Base-by-base conservation (phyloP, 1,140 invertebrate genomes). In the Saxidomus purpurata region DNA sequence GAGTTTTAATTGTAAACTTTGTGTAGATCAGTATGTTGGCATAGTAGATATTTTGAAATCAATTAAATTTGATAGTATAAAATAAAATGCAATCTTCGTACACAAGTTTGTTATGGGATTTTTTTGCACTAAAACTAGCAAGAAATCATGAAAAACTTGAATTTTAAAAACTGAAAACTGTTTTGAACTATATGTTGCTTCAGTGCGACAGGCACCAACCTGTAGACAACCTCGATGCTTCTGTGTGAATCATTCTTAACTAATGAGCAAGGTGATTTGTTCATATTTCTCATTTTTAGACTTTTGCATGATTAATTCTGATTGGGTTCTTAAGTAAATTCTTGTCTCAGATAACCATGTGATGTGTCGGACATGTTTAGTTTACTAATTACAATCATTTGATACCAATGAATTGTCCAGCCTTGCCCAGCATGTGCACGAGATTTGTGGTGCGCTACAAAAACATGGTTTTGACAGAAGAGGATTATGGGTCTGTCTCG, bases 361-460 rank as follows among this genome's bases (percentile, higher is more conserved):
- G 49, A 79, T 36, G 47, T 79, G 76, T 34, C 76, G 22, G 28
- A 34, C 25, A 36, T 79, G 76, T 79, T 79, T 79, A 55, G 76
- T 55, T 79, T 79, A 79, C 76, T 79, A 79, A 79, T 79, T 79
- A 79, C 43, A 36, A 79, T 79, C 55, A 79, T 79, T 79, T 79
- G 76, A 79, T 79, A 79, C 76, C 43, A 49, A 22, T 19, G 31
- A 36, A 31, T 34, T 79, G 40, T 49, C 76, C 43, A 31, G 25
- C 55, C 76, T 52, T 17, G 1, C 31, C 34, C 47, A 79, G 67
- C 76, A 79, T 79, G 76, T 36, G 47, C 76, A 31, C 76, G 22
- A 34, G 40, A 79, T 79, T 34, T 34, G 15, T 25, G 28, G 49
- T n/a, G 47, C 28, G 25, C 31, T 34, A 79, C 47, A 79, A 79